phyloP scores from a whole-genome alignment of 2,797 vertebrate genomes.

The Aplochiton taeniatus region DNA sequence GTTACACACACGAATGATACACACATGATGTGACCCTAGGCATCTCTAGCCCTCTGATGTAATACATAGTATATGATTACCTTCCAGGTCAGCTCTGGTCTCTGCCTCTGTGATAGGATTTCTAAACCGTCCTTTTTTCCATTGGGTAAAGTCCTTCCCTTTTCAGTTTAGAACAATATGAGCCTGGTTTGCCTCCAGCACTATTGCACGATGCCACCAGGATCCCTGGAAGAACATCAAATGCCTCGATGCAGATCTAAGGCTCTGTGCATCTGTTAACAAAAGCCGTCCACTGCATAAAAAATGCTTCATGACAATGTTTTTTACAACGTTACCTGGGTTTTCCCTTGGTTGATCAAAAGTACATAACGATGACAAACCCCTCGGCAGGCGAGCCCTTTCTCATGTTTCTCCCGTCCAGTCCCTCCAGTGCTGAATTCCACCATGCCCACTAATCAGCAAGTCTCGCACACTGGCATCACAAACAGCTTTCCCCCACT shows the following conservation, averaged over 20 bases:
- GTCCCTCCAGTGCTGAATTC: constrained; percentile 35
- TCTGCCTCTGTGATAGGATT: no score
- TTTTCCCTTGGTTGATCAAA: no score
- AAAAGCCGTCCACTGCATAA: no score
- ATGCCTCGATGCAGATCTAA: not conserved
- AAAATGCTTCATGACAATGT: no score
- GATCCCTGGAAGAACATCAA: constrained; percentile 18
- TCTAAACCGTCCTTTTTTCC: no score
- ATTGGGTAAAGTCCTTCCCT: no score
- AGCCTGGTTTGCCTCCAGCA: constrained; percentile 33
- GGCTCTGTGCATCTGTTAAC: no score
- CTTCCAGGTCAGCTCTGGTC: no score
- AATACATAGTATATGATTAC: no score
- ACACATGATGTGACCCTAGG: constrained; percentile 33
- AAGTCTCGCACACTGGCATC: constrained; percentile 21
- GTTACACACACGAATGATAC: constrained; percentile 2
- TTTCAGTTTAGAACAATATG: constrained; percentile 1
- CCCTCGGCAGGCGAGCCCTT: constrained; percentile 27
- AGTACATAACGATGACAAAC: constrained; percentile 13
- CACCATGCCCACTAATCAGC: constrained; percentile 35
- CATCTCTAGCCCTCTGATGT: not conserved
- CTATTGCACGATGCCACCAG: constrained; percentile 35
- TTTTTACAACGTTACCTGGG: no score
- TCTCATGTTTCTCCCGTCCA: constrained; percentile 37
- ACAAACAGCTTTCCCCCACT: constrained; percentile 28